Base-by-base conservation (phyloP, 2,888 invertebrate species). In the Willowsia nigromaculata region DNA sequence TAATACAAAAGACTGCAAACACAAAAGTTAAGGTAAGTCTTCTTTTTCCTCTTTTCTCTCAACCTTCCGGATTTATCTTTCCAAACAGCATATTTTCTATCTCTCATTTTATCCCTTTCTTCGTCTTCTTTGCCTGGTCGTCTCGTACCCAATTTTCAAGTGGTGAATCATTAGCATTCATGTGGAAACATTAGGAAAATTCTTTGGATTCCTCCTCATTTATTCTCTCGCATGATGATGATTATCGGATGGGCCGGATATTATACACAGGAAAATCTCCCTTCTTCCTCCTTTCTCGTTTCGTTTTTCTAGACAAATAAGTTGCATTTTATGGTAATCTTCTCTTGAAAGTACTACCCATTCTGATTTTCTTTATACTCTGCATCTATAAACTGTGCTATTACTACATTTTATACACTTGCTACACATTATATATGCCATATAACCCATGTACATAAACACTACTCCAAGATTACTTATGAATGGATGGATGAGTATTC, bases 141-240 rank as follows among this genome's bases (percentile, higher is more conserved):
- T 9, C 4, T 4, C 25, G 40, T 37, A 40, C 43, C 71, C 71
- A 56, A 84, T 71, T 85, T 59, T 74, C 59, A 62, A 85, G 76
- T 76, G 85, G 65, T 7, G 76, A 85, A 59, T 68, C 85, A 85
- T 85, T 71, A 74, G 85, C 76, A 85, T 76, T 85, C 76, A 85
- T 85, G 85, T 68, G 85, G 85, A 85, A 76, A 85, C 59, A 59
- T 56, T 85, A 71, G 30, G 74, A 74, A 74, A 85, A 65, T 85
- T 76, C 85, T 76, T 76, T 18, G 40, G 62, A 85, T 85, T 85
- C 74, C 74, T 71, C 47, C 71, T 82, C 56, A 68, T 85, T 85
- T 68, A 76, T 76, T 85, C 76, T 22, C 68, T 59, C 40, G 74
- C 43, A 47, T 47, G 71, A 71, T 47, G 71, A 71, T 71, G 59